Conservation (phyloP, 2,113 vertebrate species). For the Anoplopoma fimbria region DNA sequence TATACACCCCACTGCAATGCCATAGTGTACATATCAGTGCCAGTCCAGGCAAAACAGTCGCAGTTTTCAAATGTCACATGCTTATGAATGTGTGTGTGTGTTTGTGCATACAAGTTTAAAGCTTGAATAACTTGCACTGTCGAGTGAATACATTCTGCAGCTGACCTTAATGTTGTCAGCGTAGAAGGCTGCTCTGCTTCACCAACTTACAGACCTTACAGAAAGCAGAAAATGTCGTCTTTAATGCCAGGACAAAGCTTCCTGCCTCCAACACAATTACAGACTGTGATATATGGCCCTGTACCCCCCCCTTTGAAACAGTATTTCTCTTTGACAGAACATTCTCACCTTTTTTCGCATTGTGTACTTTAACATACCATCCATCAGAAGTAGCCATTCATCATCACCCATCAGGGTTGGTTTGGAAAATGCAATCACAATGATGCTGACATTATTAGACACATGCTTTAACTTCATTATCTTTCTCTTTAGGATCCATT, state of each 20-base stretch:
- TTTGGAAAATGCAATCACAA: neutral
- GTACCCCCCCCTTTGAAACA: neutral
- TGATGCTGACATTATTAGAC: neutral
- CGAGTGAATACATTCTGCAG: slow-evolving; percentile 43
- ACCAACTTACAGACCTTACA: neutral
- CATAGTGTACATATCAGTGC: slow-evolving; percentile 59
- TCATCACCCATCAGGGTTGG: neutral
- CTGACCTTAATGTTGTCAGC: slow-evolving; percentile 47
- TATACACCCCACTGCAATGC: slow-evolving; percentile 54
- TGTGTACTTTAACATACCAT: neutral
- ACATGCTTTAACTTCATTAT: slow-evolving; percentile 17
- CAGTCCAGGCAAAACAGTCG: slow-evolving; percentile 38
- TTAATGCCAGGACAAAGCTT: slow-evolving; percentile 13
- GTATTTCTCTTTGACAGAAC: slow-evolving; percentile 6
- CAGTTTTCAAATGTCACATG: slow-evolving; percentile 68
- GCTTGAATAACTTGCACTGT: slow-evolving; percentile 25
- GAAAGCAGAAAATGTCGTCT: slow-evolving; percentile 17
- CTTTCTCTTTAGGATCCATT: neutral
- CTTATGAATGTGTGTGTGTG: slow-evolving; percentile 30
- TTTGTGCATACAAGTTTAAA: slow-evolving; percentile 15
- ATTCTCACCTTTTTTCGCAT: slow-evolving; percentile 1
- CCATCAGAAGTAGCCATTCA: neutral
- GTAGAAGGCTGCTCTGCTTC: slow-evolving; percentile 21
- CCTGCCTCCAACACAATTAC: slow-evolving; percentile 9
- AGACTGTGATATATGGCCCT: neutral